Evolutionary conservation across 1,140 invertebrate genomes (phyloP), one percentile per base, ranked within the genome.

Genomic region (Ruditapes philippinarum): DNA sequence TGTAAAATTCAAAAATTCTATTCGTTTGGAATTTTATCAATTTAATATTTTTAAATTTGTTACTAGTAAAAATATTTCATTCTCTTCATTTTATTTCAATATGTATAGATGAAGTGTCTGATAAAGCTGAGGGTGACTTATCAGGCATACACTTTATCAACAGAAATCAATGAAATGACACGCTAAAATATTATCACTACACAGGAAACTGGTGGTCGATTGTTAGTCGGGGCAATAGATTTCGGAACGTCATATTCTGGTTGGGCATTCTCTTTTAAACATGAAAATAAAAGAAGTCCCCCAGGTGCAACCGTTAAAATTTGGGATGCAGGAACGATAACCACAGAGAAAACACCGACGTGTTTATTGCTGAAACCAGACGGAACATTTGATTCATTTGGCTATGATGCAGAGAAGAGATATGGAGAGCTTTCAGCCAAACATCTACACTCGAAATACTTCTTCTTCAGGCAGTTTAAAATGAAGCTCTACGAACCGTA

Each of bases 381-480:
- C 25, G 31, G 42, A 25, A 45, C 33, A 7, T 84, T 84, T 45
- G 40, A 45, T 19, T 22, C 60, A 17, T 84, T 84, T 84, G 81
- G 81, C 14, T 84, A 45, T 31, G 81, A 84, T 40, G 81, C 81
- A 36, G 81, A 84, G 31, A 70, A n/a, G 14, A 42, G 28, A 25
- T 84, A 65, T 49, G 25, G 36, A 25, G 62, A 84, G 11, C 42
- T 84, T n/a, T 62, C 45, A 36, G 51, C 19, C 22, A 31, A 36
- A 0, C 25, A 62, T 60, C 0, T 12, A n/a, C 54, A 60, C 36
- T 36, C 33, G 9, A 31, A 65, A 11, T 82, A 45, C 33, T 82
- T 62, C 38, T 82, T 82, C 33, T 82, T 82, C 79, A 60, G 79
- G 17, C 22, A 33, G 31, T 82, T 82, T 40, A 82, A 82, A 33